Evolutionary conservation across 2,113 vertebrate species (phyloP).

Genomic region (Herpetotheres cachinnans): DNA sequence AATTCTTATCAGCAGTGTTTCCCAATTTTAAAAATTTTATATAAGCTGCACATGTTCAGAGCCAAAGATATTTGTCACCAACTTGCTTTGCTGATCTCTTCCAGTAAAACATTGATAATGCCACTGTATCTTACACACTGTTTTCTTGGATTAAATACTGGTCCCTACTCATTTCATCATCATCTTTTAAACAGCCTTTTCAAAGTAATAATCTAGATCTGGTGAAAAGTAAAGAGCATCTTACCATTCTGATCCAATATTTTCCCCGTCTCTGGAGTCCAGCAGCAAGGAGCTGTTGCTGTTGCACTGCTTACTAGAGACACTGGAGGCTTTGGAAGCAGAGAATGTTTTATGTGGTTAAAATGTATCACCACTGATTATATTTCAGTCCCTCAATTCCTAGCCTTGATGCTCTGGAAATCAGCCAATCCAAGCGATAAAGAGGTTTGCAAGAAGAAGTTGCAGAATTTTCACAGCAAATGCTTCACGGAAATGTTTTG

Average conservation of each 20-base stretch:
- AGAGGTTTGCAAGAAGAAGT: conserved; percentile 46
- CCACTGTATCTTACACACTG: neutral
- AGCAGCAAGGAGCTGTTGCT: conserved; percentile 67
- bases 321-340: conserved; percentile 65
- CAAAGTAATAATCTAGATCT: neutral
- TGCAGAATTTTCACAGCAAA: conserved; percentile 48
- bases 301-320: conserved; percentile 57
- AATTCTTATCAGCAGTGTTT: neutral
- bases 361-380: conserved; percentile 69
- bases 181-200: neutral
- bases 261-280: conserved; percentile 24
- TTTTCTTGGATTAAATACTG: neutral
- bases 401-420: conserved; percentile 73
- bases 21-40: conserved; percentile 29
- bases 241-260: conserved; percentile 73
- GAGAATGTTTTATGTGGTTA: conserved; percentile 68
- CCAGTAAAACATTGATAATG: neutral
- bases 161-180: conserved; percentile 11
- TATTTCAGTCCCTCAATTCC: conserved; percentile 70
- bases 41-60: conserved; percentile 31
- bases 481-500: conserved; percentile 30
- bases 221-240: conserved; percentile 51
- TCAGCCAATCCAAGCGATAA: conserved; percentile 67
- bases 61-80: conserved; percentile 45
- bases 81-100: conserved; percentile 38